A percentile compares a stretch with the other conserved stretches of the same genome.
Evolutionary conservation across 1,140 invertebrate genomes (phyloP).

Genomic region (Drosophila bipectinata): DNA sequence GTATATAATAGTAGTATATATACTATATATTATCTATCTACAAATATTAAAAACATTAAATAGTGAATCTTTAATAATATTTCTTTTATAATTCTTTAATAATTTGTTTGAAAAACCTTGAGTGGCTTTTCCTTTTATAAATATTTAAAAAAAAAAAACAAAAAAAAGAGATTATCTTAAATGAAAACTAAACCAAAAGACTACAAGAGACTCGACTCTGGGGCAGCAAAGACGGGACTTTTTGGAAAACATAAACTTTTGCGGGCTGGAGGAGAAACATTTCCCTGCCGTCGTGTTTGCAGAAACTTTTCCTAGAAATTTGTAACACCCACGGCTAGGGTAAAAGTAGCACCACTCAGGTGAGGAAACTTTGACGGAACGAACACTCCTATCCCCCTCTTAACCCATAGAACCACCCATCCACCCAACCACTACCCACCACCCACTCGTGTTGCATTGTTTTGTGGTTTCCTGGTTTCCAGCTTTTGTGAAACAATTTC

Average conservation of each 20-base stretch:
- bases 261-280: conserved; percentile 9
- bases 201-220: neutral
- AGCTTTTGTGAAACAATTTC: conserved; percentile 42
- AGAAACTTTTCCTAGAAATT: conserved; percentile 38
- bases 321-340: conserved; percentile 19
- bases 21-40: too few species aligned
- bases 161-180: conserved; percentile 19
- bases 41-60: too few species aligned
- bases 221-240: neutral
- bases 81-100: too few species aligned
- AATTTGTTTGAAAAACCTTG: neutral
- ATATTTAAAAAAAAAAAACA: neutral
- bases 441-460: conserved; percentile 30
- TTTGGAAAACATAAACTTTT: conserved; percentile 24
- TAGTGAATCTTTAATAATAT: too few species aligned
- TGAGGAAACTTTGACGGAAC: conserved; percentile 2
- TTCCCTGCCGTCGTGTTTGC: conserved; percentile 35
- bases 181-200: conserved; percentile 8
- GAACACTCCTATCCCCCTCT: too few species aligned
- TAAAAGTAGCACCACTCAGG: conserved; percentile 26
- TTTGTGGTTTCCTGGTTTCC: conserved; percentile 25
- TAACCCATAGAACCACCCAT: neutral
- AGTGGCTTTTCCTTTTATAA: neutral
- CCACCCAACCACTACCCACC: neutral
- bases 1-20: too few species aligned